A percentile compares a stretch with the other conserved stretches of the same genome.
phyloP scores from a whole-genome alignment of 1,140 invertebrate species.

The Meloidogyne hapla region DNA sequence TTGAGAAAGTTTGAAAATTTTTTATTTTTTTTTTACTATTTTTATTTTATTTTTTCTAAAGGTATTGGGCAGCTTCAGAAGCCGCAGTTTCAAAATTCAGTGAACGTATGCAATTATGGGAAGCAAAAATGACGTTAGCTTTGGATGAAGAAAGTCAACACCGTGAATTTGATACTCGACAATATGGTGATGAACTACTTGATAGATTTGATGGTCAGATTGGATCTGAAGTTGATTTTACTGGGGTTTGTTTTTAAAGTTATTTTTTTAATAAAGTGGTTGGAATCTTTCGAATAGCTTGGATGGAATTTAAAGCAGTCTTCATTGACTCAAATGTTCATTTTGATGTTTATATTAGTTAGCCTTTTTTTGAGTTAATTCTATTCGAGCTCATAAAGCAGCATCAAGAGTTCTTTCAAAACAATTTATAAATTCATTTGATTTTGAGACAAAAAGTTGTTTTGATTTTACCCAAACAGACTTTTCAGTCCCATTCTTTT shows the following conservation, averaged over 20 bases:
- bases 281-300: too few relatives aligned
- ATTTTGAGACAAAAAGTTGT: too few relatives aligned
- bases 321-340: too few relatives aligned
- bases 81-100: conserved; percentile 39
- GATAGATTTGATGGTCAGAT: conserved; percentile 28
- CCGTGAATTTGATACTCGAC: conserved; percentile 41
- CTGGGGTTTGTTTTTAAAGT: conserved; percentile 7
- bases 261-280: too few relatives aligned
- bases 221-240: conserved; percentile 22
- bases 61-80: conserved; percentile 40
- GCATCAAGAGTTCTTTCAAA: too few relatives aligned
- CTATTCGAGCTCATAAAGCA: too few relatives aligned
- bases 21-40: neutral
- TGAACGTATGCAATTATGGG: conserved; percentile 44
- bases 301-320: too few relatives aligned
- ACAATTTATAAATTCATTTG: too few relatives aligned
- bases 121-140: conserved; percentile 41
- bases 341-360: too few relatives aligned
- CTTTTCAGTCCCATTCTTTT: too few relatives aligned
- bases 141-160: conserved; percentile 41
- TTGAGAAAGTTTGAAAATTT: conserved; percentile 19
- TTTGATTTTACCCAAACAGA: too few relatives aligned
- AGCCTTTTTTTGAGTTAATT: too few relatives aligned
- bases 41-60: conserved; percentile 17
- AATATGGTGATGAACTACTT: conserved; percentile 39